phyloP scores from a whole-genome alignment of 2,888 invertebrate genomes.

The Andrena marginata region DNA sequence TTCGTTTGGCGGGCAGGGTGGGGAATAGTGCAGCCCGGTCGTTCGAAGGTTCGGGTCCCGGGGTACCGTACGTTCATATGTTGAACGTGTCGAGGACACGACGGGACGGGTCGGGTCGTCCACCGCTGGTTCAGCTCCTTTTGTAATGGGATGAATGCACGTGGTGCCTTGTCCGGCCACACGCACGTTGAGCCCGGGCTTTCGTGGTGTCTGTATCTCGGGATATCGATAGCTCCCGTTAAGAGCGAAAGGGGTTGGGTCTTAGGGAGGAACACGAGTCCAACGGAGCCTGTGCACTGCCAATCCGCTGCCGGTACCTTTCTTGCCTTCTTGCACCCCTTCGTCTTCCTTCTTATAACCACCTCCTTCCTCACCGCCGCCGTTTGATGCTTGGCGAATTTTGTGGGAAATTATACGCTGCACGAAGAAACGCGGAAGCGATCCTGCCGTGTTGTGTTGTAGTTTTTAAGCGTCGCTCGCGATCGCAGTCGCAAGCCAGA shows the following conservation, averaged over 20 bases:
- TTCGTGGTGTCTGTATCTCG: conserved; percentile 71
- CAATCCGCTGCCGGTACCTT: conserved; percentile 62
- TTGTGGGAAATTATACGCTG: background rate
- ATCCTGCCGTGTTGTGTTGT: too few species aligned
- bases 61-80: conserved; percentile 65
- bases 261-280: conserved; percentile 31
- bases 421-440: background rate
- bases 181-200: conserved; percentile 77
- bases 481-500: conserved; percentile 16
- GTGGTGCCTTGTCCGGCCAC: conserved; percentile 80
- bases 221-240: conserved; percentile 75
- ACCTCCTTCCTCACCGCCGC: background rate
- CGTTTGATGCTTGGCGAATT: background rate
- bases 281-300: conserved; percentile 44
- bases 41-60: conserved; percentile 56
- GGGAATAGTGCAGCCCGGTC: conserved; percentile 28
- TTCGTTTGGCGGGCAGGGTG: conserved; percentile 9
- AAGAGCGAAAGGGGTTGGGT: conserved; percentile 78
- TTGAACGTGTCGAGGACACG: conserved; percentile 75
- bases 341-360: conserved; percentile 43
- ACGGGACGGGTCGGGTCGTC: conserved; percentile 74
- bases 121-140: conserved; percentile 81
- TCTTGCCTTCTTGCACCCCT: conserved; percentile 26
- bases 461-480: conserved; percentile 8
- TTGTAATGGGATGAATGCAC: conserved; percentile 81